Conservation (phyloP, 1,140 invertebrate genomes). For the Dendrolimus kikuchii region DNA sequence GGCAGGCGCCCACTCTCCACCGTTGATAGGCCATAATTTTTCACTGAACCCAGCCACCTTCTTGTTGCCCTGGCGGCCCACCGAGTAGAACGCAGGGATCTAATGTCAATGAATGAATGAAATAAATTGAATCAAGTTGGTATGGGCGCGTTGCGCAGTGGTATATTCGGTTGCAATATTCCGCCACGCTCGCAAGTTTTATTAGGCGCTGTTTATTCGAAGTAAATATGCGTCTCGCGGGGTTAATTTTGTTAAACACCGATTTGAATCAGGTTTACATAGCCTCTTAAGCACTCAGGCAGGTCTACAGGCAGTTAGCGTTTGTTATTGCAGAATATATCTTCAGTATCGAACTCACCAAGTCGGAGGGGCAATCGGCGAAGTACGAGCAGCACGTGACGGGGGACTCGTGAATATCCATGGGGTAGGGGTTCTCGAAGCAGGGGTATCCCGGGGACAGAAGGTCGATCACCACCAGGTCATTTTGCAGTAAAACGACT, state of each 20-base stretch:
- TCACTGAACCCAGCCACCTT: constrained; percentile 91
- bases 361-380: constrained; percentile 96
- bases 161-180: too few relatives aligned
- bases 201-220: too few relatives aligned
- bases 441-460: constrained; percentile 96
- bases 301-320: background rate
- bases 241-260: too few relatives aligned
- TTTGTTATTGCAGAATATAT: background rate
- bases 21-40: constrained; percentile 95
- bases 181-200: too few relatives aligned
- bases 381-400: constrained; percentile 97
- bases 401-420: constrained; percentile 98
- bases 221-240: too few relatives aligned
- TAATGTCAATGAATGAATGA: constrained; percentile 22
- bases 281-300: too few relatives aligned
- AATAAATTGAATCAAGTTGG: background rate
- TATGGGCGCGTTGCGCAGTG: too few relatives aligned
- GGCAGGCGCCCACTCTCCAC: constrained; percentile 94
- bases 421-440: constrained; percentile 99
- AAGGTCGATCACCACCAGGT: constrained; percentile 98
- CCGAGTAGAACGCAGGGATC: constrained; percentile 90
- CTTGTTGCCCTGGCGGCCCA: constrained; percentile 80
- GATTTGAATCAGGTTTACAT: too few relatives aligned
- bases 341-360: constrained; percentile 75
- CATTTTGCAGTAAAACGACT: constrained; percentile 97